A percentile compares a stretch with the other conserved stretches of the same genome.
These are phyloP conservation scores for Caretta caretta DNA, from an alignment of 2,113 vertebrate species.

Conservation along the genomic window DNA sequence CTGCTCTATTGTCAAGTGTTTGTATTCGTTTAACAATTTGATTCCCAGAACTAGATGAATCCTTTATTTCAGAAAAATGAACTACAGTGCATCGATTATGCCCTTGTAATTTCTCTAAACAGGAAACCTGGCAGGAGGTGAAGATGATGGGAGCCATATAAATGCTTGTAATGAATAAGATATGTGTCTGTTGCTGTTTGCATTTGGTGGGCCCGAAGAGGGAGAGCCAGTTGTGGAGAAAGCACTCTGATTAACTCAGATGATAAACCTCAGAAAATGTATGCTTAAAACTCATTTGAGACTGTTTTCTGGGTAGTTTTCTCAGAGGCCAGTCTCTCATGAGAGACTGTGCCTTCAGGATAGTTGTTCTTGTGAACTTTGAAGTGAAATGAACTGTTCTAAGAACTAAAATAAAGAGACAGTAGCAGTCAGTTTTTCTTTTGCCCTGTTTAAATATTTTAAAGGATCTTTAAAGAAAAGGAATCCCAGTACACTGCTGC, in stretches of 20 bases:
- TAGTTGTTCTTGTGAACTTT: neutral
- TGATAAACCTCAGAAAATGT: neutral
- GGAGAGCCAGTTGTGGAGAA: neutral
- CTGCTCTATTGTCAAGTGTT: neutral
- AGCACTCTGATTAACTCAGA: neutral
- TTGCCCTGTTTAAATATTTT: neutral
- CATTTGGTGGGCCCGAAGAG: neutral
- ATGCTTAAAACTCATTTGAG: neutral
- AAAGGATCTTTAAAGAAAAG: neutral
- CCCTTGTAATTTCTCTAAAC: neutral
- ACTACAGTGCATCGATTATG: neutral
- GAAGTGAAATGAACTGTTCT: neutral
- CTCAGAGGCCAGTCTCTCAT: neutral
- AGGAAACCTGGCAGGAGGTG: slow-evolving; percentile 44
- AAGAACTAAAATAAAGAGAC: neutral
- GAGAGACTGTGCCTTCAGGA: neutral
- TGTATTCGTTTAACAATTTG: neutral
- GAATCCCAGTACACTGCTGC: neutral
- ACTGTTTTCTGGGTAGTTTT: neutral
- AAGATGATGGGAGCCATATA: slow-evolving; percentile 37
- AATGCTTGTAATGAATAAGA: slow-evolving; percentile 17
- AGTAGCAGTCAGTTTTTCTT: neutral
- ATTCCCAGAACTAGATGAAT: slow-evolving; percentile 12
- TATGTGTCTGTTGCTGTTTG: neutral
- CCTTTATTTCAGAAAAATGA: slow-evolving; percentile 13